These are phyloP conservation scores for Conopomorpha cramerella DNA, from an alignment of 1,140 invertebrate species.

Conservation along the genomic window DNA sequence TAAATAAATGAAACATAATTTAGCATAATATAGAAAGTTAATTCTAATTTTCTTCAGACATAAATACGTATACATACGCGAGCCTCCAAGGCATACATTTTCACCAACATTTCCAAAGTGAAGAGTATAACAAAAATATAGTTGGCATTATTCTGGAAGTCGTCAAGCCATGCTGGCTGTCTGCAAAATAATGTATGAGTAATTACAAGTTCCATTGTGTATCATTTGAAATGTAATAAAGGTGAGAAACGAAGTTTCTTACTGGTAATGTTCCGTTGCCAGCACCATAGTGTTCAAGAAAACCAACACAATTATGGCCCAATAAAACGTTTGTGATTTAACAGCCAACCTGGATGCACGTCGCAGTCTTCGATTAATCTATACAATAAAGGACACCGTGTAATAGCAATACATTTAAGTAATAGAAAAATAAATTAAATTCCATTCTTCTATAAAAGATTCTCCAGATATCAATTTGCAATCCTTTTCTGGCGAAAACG, in stretches of 20 bases:
- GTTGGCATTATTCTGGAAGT: slow-evolving; percentile 96
- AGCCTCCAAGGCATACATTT: slow-evolving; percentile 99
- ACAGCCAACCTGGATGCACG: slow-evolving; percentile 92
- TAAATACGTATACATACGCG: no score
- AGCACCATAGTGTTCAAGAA: slow-evolving; percentile 93
- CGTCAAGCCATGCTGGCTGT: slow-evolving; percentile 90
- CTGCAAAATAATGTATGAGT: slow-evolving; percentile 34
- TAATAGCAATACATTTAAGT: not conserved
- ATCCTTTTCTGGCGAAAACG: no score
- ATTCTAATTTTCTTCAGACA: no score
- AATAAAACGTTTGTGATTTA: slow-evolving; percentile 98
- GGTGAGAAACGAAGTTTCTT: slow-evolving; percentile 10
- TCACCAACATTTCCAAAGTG: slow-evolving; percentile 97
- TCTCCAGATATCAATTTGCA: no score
- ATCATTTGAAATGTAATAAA: no score
- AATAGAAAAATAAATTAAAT: no score
- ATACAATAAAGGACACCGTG: slow-evolving; percentile 4
- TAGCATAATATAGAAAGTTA: slow-evolving; percentile 2
- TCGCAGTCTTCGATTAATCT: slow-evolving; percentile 84
- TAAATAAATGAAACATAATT: not conserved
- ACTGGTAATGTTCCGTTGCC: slow-evolving; percentile 92
- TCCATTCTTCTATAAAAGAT: no score
- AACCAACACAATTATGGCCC: slow-evolving; percentile 95
- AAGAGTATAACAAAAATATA: slow-evolving; percentile 97
- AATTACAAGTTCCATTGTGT: no score